These are phyloP conservation scores for Sisyra nigra DNA, from an alignment of 2,888 invertebrate genomes.

Conservation along the genomic window DNA sequence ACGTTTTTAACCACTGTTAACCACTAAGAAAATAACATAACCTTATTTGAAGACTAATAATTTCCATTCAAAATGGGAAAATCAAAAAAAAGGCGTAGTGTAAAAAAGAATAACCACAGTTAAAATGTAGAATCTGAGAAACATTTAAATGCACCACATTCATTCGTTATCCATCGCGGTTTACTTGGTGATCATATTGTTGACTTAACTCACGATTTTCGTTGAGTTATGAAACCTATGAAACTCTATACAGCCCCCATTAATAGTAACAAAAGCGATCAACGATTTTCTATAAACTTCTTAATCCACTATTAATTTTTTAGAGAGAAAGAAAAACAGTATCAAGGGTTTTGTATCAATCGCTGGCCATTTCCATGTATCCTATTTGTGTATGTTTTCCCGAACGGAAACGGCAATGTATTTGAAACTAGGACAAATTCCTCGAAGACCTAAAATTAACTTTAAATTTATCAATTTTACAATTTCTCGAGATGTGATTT, in stretches of 20 bases:
- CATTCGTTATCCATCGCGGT: constrained; percentile 90
- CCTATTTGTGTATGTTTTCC: constrained; percentile 82
- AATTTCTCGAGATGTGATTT: constrained; percentile 71
- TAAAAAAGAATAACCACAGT: constrained; percentile 46
- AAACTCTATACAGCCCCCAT: constrained; percentile 81
- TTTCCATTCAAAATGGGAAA: constrained; percentile 29
- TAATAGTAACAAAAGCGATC: constrained; percentile 46
- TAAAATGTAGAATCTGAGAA: constrained; percentile 48
- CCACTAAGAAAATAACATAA: too few relatives aligned
- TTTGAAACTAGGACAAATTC: constrained; percentile 68
- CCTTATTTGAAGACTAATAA: too few relatives aligned
- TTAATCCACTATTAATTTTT: constrained; percentile 16
- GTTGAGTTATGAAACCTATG: constrained; percentile 95
- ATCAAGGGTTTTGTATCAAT: constrained; percentile 90
- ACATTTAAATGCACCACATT: constrained; percentile 79
- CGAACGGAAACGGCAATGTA: constrained; percentile 72
- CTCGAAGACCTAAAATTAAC: constrained; percentile 84
- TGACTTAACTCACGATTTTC: constrained; percentile 73
- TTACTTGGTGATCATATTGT: constrained; percentile 66
- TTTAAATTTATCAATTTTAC: constrained; percentile 74
- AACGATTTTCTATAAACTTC: constrained; percentile 7
- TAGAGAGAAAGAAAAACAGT: constrained; percentile 81
- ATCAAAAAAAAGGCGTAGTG: constrained; percentile 41
- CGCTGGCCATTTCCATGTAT: constrained; percentile 82
- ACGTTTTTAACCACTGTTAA: too few relatives aligned